Base-by-base conservation (phyloP, 1,140 invertebrate species). In the Drosophila mojavensis region DNA sequence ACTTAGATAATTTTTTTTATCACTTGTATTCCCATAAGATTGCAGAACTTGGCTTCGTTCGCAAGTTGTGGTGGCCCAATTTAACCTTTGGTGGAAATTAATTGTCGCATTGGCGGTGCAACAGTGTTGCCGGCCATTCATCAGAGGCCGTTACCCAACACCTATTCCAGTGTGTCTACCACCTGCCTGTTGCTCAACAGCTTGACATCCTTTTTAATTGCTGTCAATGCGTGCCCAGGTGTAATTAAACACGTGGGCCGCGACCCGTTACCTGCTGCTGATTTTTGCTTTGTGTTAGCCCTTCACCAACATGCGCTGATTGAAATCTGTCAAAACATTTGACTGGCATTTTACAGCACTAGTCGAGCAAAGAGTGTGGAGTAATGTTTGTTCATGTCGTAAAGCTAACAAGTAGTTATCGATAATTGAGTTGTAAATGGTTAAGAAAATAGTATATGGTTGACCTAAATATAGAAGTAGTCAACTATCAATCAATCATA, bases 201-300 rank as follows among this genome's bases (percentile, higher is more conserved):
- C 76, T 67, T 81, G 74, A 75, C 69, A 72, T 53, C 64, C 53
- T 78, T 85, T 83, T 88, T 88, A 89, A 88, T 88, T 81, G 83
- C 84, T 83, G 81, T 75, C 77, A 83, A 81, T 77, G 72, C 63
- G 75, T 68, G 78, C 71, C 48, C 75, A 59, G 39, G 68, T 83
- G 79, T 88, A 88, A 88, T 88, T 88, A 88, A 89, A 81, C 69
- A 89, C 80, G 79, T 88, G 81, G 79, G 66, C 66, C 51, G 65
- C 71, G 33, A 54, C 47, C 24, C 45, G 48, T 66, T 61, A 64
- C 43, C 9, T 11, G 11, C n/a, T 41, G 20, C n/a, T 26, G 53
- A 5, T 39, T 53, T 58, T 53, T 58, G 13, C 53, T 39, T 36
- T 39, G 39, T 36, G 43, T 28, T 60, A 30, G 54, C 56, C 50